A percentile compares a stretch with the other conserved stretches of the same genome.
phyloP scores from a whole-genome alignment of 2,797 vertebrate species.

The Ibycter americanus region DNA sequence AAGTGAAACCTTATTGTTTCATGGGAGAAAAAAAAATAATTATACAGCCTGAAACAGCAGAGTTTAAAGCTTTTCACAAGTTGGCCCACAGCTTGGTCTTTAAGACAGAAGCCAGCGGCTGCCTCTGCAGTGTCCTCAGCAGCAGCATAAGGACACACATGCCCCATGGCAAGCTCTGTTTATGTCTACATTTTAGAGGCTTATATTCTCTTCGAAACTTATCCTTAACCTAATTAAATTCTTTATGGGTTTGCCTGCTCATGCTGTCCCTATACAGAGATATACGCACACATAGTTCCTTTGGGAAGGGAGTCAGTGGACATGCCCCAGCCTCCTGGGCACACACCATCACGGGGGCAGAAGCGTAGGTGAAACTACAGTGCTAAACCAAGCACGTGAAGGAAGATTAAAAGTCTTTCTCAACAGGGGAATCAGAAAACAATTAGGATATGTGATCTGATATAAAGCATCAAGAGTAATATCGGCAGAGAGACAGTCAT shows the following conservation, averaged over 20 bases:
- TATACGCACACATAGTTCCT: neutral
- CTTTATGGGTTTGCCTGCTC: neutral
- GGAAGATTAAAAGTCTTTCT: neutral
- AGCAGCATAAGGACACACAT: neutral
- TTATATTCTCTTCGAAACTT: conserved; percentile 21
- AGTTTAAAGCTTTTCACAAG: neutral
- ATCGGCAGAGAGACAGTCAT: neutral
- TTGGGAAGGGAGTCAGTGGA: neutral
- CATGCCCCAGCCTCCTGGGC: neutral
- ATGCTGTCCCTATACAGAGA: neutral
- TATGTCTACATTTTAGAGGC: neutral
- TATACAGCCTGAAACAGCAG: neutral
- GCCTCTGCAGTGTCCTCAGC: conserved; percentile 36
- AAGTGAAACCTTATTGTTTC: conserved; percentile 45
- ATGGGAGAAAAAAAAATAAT: neutral
- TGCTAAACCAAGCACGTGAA: neutral
- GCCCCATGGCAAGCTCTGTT: conserved; percentile 43
- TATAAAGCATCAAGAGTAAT: neutral
- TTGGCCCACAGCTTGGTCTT: neutral
- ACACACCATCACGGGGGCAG: neutral
- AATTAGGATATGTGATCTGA: neutral
- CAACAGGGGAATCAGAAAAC: neutral
- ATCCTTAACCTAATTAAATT: neutral
- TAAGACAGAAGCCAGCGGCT: neutral
- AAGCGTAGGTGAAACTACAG: neutral